Evolutionary conservation across 1,140 invertebrate genomes (phyloP), one percentile per base, ranked within the genome.

Genomic region (Cyrtorhinus lividipennis): DNA sequence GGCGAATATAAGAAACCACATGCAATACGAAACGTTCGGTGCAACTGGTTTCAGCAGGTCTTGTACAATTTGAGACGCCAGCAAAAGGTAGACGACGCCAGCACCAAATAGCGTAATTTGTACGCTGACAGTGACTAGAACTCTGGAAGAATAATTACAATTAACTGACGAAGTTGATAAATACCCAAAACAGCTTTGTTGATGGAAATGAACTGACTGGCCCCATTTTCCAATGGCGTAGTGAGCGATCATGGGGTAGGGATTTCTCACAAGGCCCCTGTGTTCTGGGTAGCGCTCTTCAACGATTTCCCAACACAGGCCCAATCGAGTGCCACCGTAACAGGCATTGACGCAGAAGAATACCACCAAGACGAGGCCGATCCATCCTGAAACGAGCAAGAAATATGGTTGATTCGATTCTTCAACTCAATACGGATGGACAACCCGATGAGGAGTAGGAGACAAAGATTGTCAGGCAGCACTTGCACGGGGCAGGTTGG

Each of bases 241-340:
- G 12, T 79, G 72, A 1, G 80, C 84, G 59, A 88, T 86, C 12
- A 81, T 81, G 1, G 83, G 75, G 69, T 86, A 87, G 0, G 85
- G 85, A 68, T 84, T 80, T 59, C 83, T 71, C 63, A 78, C 78
- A 38, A 77, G 73, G 53, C 70, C 74, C 66, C 76, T 71, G 70
- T 81, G 80, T 64, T 85, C 78, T 0, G 80, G 78, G 69, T 80
- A 81, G 1, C 83, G 70, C 48, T 81, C 79, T 70, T 85, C 81
- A 23, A 88, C 67, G n/a, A 88, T 84, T 25, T 79, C 73, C 86
- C 85, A 88, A 70, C 83, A 84, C 44, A 77, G 75, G 0, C 82
- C 83, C 0, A 88, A 72, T 23, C 79, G 74, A 38, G 79, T 80
- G 15, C 81, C 82, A 15, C 81, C 79, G 71, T 81, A 83, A 1